These are phyloP conservation scores for Phrynocephalus versicolor DNA, from an alignment of 2,113 vertebrate genomes.

Conservation along the genomic window DNA sequence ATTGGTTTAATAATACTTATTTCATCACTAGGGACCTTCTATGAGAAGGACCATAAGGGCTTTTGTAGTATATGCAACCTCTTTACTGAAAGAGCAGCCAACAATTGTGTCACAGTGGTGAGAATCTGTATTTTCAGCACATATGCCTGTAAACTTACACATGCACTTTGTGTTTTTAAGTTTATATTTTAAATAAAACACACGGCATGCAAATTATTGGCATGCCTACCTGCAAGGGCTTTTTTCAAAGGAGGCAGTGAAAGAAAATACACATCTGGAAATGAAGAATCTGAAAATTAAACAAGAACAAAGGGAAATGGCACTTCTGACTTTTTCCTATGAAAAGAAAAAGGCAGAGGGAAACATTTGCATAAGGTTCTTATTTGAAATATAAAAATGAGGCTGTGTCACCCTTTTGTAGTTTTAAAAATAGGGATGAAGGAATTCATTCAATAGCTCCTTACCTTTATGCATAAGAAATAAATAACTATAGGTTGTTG, in stretches of 20 bases:
- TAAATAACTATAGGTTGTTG: not conserved
- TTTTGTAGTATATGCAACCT: too few relatives aligned
- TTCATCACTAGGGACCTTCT: too few relatives aligned
- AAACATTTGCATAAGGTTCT: constrained; percentile 3
- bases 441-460: not conserved
- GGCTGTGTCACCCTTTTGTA: not conserved
- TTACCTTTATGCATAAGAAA: not conserved
- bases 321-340: constrained; percentile 25
- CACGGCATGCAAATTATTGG: constrained; percentile 36
- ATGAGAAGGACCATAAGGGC: too few relatives aligned
- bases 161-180: too few relatives aligned
- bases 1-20: too few relatives aligned
- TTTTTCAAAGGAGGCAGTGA: constrained; percentile 41
- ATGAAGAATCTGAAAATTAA: constrained; percentile 45
- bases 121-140: too few relatives aligned
- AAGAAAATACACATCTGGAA: constrained; percentile 17
- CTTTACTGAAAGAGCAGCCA: too few relatives aligned
- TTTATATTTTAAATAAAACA: constrained; percentile 9
- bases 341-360: not conserved
- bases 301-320: constrained; percentile 25
- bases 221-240: not conserved
- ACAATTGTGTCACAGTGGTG: too few relatives aligned
- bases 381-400: not conserved
- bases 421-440: not conserved
- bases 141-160: too few relatives aligned